These are phyloP conservation scores for Blastobasis adustella DNA, from an alignment of 2,888 invertebrate species.

Conservation along the genomic window DNA sequence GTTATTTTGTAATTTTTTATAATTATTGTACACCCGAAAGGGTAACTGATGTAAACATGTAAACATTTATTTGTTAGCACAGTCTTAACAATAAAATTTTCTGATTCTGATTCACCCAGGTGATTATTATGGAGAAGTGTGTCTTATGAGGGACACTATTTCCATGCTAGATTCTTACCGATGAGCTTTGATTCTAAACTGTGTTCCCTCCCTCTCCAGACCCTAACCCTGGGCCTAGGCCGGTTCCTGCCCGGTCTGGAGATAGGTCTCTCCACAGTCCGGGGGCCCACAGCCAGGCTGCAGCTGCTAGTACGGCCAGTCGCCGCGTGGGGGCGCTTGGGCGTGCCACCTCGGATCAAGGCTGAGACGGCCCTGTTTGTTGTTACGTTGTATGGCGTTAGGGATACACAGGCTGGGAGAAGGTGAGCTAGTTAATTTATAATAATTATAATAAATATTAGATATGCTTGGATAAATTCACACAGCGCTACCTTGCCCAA, in stretches of 20 bases:
- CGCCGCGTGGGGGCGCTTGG: slow-evolving; percentile 45
- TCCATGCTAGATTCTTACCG: no score
- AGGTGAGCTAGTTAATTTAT: slow-evolving; percentile 28
- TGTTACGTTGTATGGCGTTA: slow-evolving; percentile 38
- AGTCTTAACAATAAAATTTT: no score
- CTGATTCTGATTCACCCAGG: no score
- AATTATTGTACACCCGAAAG: no score
- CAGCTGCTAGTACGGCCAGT: slow-evolving; percentile 43
- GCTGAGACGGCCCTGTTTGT: slow-evolving; percentile 49
- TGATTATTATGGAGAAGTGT: no score
- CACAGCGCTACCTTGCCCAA: not conserved
- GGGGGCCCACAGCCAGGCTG: slow-evolving; percentile 45
- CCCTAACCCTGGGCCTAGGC: slow-evolving; percentile 37
- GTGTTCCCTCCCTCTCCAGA: slow-evolving; percentile 22
- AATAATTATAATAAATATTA: not conserved
- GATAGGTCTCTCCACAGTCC: slow-evolving; percentile 40
- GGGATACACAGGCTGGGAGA: slow-evolving; percentile 32
- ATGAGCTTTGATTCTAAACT: no score
- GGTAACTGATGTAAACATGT: no score
- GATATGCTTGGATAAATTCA: not conserved
- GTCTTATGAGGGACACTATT: no score
- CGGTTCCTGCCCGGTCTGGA: slow-evolving; percentile 48
- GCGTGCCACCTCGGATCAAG: slow-evolving; percentile 42
- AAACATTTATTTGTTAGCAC: no score
- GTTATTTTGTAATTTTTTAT: no score